phyloP scores from a whole-genome alignment of 2,888 invertebrate species.

The Augochlorella aurata region DNA sequence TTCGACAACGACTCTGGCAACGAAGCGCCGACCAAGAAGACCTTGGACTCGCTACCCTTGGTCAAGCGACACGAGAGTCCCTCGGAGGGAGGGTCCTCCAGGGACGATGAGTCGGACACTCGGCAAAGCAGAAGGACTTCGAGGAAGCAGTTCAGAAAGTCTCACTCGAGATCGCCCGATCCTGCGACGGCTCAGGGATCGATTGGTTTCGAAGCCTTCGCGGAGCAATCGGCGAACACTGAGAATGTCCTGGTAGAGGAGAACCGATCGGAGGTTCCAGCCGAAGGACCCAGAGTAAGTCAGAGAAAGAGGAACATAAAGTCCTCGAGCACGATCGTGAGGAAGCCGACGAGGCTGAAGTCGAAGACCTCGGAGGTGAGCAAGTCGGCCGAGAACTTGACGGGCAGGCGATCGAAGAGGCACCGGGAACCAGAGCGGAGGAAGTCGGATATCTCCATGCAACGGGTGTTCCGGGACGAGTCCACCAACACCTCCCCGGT shows the following conservation, averaged over 20 bases:
- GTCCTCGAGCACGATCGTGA: constrained; percentile 66
- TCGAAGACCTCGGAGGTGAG: constrained; percentile 74
- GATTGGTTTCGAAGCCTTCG: background rate
- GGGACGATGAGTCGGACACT: constrained; percentile 62
- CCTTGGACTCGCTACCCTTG: constrained; percentile 64
- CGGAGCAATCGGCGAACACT: background rate
- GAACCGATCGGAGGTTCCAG: background rate
- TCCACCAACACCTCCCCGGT: constrained; percentile 77
- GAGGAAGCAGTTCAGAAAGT: constrained; percentile 42
- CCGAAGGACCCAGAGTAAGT: background rate
- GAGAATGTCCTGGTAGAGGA: background rate
- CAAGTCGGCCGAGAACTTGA: constrained; percentile 77
- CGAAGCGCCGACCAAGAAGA: constrained; percentile 69
- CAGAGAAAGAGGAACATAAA: constrained; percentile 40
- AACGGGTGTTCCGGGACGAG: constrained; percentile 71
- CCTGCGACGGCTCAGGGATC: background rate
- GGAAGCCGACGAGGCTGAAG: constrained; percentile 74
- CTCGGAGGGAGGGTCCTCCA: constrained; percentile 69
- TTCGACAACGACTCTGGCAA: constrained; percentile 77
- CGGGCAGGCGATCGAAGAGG: constrained; percentile 69
- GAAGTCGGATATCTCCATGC: constrained; percentile 77
- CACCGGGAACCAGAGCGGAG: constrained; percentile 75
- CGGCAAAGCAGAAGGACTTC: constrained; percentile 23
- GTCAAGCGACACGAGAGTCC: constrained; percentile 65
- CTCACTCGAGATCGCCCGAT: constrained; percentile 61